These are phyloP conservation scores for Dynastes tityus DNA, from an alignment of 2,888 invertebrate genomes.

Conservation along the genomic window DNA sequence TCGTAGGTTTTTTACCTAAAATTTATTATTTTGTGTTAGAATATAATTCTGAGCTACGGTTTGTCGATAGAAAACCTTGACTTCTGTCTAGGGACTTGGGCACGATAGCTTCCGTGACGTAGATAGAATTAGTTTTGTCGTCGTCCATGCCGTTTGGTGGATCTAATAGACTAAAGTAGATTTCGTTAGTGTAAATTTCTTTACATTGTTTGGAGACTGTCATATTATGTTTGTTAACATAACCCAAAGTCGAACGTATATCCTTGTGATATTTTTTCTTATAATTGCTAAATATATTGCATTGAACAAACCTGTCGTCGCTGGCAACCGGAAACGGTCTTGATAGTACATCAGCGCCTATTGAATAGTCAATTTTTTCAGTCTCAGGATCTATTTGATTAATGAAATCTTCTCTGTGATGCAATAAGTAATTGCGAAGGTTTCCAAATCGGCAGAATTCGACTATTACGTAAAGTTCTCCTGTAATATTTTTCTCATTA, in stretches of 20 bases:
- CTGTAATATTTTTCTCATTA: conserved; percentile 69
- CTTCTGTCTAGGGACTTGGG: conserved; percentile 57
- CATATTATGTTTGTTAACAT: too few relatives aligned
- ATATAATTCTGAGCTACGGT: background rate
- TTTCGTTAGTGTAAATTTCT: too few relatives aligned
- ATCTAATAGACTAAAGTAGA: conserved; percentile 50
- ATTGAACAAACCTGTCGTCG: conserved; percentile 71
- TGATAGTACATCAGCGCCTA: conserved; percentile 75
- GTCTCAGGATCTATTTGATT: conserved; percentile 84
- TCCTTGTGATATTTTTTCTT: too few relatives aligned
- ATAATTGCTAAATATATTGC: too few relatives aligned
- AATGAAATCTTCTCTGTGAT: conserved; percentile 87
- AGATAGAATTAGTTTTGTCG: conserved; percentile 60
- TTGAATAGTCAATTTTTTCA: conserved; percentile 79
- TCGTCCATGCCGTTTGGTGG: conserved; percentile 61
- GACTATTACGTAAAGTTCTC: conserved; percentile 93
- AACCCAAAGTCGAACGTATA: too few relatives aligned
- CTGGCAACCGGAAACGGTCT: conserved; percentile 75
- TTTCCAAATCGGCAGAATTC: conserved; percentile 96
- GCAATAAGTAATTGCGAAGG: conserved; percentile 88
- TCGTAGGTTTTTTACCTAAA: conserved; percentile 67
- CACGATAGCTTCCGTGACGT: conserved; percentile 58
- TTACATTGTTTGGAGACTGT: too few relatives aligned
- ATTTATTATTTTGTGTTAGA: background rate
- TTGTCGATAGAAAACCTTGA: conserved; percentile 43